A percentile compares a stretch with the other conserved stretches of the same genome.
phyloP scores from a whole-genome alignment of 2,888 invertebrate species.

The Crematogaster levior region DNA sequence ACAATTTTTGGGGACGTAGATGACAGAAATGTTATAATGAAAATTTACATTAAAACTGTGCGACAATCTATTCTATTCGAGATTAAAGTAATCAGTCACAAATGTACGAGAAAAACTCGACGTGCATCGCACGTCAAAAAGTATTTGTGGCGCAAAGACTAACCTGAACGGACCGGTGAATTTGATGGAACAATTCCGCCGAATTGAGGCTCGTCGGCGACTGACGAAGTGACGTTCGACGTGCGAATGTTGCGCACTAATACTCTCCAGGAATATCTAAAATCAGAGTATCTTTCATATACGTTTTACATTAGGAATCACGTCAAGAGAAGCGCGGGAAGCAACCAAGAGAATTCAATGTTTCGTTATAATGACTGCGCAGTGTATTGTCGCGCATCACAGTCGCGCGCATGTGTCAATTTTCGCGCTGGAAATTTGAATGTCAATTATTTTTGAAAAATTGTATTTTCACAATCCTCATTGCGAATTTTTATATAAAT shows the following conservation, averaged over 20 bases:
- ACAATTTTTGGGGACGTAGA: neutral
- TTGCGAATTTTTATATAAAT: no score
- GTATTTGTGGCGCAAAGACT: neutral
- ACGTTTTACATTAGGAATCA: neutral
- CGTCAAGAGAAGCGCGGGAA: neutral
- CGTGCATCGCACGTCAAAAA: no score
- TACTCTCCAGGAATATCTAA: neutral
- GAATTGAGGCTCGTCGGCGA: neutral
- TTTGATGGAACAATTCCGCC: neutral
- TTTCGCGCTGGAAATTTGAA: neutral
- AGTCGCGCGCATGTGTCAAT: neutral
- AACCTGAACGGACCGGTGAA: neutral
- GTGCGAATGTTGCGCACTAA: no score
- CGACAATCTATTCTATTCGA: no score
- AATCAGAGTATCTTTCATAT: neutral
- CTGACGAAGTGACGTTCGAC: neutral
- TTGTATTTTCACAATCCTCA: no score
- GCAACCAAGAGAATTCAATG: neutral
- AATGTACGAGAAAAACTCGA: no score
- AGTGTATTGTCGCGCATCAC: neutral
- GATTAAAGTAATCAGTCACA: no score
- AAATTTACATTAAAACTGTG: no score
- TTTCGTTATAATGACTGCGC: neutral
- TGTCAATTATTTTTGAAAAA: no score
- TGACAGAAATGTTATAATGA: no score